Base-by-base conservation (phyloP, 2,113 vertebrate species). In the Nothoprocta pentlandii region DNA sequence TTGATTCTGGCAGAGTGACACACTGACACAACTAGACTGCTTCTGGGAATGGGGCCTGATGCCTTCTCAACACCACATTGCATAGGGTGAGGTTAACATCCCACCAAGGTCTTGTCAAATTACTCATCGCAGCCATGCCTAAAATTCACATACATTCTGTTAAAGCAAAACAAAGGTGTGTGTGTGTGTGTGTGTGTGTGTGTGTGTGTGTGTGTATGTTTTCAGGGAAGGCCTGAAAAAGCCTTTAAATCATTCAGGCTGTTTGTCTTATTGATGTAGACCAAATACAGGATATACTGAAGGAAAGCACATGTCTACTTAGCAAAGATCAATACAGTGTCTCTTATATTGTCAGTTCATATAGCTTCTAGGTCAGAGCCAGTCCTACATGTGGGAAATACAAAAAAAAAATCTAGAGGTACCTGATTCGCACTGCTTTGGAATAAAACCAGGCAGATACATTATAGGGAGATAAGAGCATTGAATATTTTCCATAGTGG, bases 21-120 rank as follows among this genome's bases (percentile, higher is more conserved):
- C 30, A 25, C 34, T 87, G 70, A 66, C 61, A 56, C 30, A 41
- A 54, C 5, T 47, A 9, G 3, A 39, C 28, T 77, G 10, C 11
- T 70, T 42, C 56, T 70, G 15, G 46, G 69, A 21, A 62, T 2
- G 5, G 15, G 32, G 59, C 16, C 32, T 7, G 6, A 30, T 54
- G 30, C 9, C 32, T 70, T 36, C 32, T 7, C 36, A 63, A 13
- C 28, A 15, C 34, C 56, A 22, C 0, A 0, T 34, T 28, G 34
- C 22, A 46, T 9, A 26, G 51, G 9, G 17, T 56, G 28, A 62
- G 28, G 22, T 53, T 39, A 39, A 41, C 7, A 79, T 77, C 47
- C 46, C 8, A 0, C 32, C 54, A n/a, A 17, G 21, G 34, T 71
- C 44, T 39, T 36, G 71, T 21, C 10, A 22, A 21, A 2, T 20